Conservation (phyloP, 2,797 vertebrate genomes). For the Helarctos malayanus region DNA sequence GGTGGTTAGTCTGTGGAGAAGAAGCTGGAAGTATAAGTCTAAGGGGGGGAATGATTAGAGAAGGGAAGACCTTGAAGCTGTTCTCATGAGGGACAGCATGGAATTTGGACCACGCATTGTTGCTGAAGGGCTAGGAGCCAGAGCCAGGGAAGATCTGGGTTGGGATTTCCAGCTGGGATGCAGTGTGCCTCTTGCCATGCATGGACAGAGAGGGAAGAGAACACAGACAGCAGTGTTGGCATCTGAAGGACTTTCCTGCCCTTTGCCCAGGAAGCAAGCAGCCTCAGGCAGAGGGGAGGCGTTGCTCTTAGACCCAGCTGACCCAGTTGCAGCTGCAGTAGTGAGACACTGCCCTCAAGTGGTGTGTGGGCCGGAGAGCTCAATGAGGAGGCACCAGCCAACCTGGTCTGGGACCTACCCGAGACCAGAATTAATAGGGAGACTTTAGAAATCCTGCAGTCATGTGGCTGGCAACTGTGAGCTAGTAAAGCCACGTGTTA, state of each 20-base stretch:
- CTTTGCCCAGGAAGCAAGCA: neutral
- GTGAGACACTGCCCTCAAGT: conserved; percentile 80
- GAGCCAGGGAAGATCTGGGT: neutral
- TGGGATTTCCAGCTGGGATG: neutral
- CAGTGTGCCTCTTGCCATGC: neutral
- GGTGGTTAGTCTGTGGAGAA: neutral
- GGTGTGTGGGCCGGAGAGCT: conserved; percentile 51
- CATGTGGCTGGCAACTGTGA: neutral
- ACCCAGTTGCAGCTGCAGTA: neutral
- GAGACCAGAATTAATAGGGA: neutral
- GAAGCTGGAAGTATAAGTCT: neutral
- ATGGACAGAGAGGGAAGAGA: neutral
- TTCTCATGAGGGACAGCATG: neutral
- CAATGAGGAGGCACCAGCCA: neutral
- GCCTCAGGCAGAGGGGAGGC: neutral
- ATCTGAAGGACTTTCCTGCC: neutral
- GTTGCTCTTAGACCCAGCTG: neutral
- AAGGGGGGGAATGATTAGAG: neutral
- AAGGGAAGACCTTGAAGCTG: neutral
- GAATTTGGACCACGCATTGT: neutral
- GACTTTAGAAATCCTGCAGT: neutral
- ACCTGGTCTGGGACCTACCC: neutral
- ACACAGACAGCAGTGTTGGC: neutral
- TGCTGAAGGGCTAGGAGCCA: neutral
- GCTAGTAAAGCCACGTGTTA: neutral